These are phyloP conservation scores for Meteorus sp. DNA, from an alignment of 1,140 invertebrate species.

Conservation along the genomic window DNA sequence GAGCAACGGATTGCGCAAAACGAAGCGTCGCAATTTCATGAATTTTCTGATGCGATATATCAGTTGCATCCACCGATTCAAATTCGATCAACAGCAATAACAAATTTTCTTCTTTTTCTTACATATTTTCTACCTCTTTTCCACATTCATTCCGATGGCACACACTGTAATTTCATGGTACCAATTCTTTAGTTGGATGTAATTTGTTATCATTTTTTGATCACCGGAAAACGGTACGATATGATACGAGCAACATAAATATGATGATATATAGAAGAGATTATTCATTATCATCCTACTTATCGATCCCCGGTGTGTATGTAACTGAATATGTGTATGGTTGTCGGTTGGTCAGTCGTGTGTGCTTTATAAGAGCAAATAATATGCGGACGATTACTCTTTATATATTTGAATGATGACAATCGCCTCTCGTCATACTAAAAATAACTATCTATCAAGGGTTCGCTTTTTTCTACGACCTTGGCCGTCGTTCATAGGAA, in stretches of 20 bases:
- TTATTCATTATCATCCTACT: neutral
- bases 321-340: too few species aligned
- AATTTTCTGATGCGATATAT: slow-evolving; percentile 20
- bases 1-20: slow-evolving; percentile 18
- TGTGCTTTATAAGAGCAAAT: neutral
- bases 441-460: slow-evolving; percentile 6
- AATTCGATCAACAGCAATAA: too few species aligned
- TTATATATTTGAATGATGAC: slow-evolving; percentile 10
- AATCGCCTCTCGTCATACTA: neutral
- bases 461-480: slow-evolving; percentile 14
- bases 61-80: neutral
- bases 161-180: neutral
- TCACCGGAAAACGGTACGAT: too few species aligned
- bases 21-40: slow-evolving; percentile 20
- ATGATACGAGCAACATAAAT: too few species aligned
- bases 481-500: slow-evolving; percentile 15
- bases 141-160: neutral
- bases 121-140: neutral
- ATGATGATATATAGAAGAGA: neutral
- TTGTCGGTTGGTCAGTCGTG: neutral
- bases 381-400: slow-evolving; percentile 6
- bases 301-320: slow-evolving; percentile 12
- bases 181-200: neutral
- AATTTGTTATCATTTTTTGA: too few species aligned
- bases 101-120: slow-evolving; percentile 11